Percentiles rank a stretch among this genome's conserved stretches.
These are phyloP conservation scores for Phylloscopus trochilus DNA, from an alignment of 2,113 vertebrate genomes.

Conservation along the genomic window DNA sequence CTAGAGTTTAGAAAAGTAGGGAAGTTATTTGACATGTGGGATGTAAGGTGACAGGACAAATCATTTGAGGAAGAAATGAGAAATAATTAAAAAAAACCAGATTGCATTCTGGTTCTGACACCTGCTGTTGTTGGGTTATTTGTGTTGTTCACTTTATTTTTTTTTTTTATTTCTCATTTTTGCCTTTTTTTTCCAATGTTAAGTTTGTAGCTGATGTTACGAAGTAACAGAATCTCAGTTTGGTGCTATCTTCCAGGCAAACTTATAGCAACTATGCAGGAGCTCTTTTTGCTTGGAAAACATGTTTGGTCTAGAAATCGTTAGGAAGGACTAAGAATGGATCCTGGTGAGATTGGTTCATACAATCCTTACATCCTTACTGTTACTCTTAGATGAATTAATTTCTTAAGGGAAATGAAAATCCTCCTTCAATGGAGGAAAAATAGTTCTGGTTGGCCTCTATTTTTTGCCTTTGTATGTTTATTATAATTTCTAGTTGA, in stretches of 20 bases:
- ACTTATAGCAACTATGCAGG: constrained; percentile 16
- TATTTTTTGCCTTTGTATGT: not conserved
- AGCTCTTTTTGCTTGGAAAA: constrained; percentile 52
- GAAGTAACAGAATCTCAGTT: constrained; percentile 37
- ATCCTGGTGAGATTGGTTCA: constrained; percentile 19
- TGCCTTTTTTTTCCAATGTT: not conserved
- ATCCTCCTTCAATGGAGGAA: not conserved
- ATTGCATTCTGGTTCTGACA: not conserved
- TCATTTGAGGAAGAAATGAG: not conserved
- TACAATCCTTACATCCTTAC: constrained; percentile 19
- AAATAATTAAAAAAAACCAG: not conserved
- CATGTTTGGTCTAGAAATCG: constrained; percentile 28
- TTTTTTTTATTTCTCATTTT: not conserved
- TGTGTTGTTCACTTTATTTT: not conserved
- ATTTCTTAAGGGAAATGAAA: not conserved
- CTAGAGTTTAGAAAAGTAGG: not conserved
- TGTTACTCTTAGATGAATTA: not conserved
- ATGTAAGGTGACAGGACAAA: not conserved
- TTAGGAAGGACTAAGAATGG: constrained; percentile 52
- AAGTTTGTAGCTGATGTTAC: not conserved
- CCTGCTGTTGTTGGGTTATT: not conserved
- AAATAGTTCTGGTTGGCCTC: not conserved
- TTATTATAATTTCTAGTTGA: not conserved
- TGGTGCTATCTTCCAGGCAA: constrained; percentile 29
- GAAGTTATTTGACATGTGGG: not conserved